Percentiles rank a stretch among this genome's conserved stretches.
These are phyloP conservation scores for Trichogramma evanescens DNA, from an alignment of 2,888 invertebrate species.

Conservation along the genomic window DNA sequence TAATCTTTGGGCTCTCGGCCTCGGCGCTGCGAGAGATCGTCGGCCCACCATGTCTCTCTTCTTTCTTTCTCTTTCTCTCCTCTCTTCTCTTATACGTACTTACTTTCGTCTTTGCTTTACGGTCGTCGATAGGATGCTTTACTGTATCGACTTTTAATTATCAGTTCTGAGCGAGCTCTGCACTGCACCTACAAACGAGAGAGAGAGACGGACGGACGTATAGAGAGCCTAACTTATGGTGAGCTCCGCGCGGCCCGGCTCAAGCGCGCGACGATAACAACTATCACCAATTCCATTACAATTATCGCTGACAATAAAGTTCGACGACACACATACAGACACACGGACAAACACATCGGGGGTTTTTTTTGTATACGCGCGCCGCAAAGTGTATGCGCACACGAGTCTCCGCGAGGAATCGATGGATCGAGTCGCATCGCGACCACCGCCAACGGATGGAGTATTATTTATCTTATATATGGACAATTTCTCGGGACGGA, in stretches of 20 bases:
- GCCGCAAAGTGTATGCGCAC: background rate
- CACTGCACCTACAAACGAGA: background rate
- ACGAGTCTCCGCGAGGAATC: slow-evolving; percentile 18
- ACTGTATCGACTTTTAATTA: slow-evolving; percentile 49
- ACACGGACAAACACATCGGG: slow-evolving; percentile 23
- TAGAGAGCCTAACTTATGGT: no score
- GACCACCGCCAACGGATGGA: slow-evolving; percentile 13
- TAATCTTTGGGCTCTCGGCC: slow-evolving; percentile 7
- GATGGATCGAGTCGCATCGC: slow-evolving; percentile 20
- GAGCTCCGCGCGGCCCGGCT: background rate
- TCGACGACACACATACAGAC: slow-evolving; percentile 14
- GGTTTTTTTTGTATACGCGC: background rate
- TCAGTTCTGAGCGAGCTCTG: slow-evolving; percentile 32
- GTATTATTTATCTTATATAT: slow-evolving; percentile 17
- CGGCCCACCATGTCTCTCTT: slow-evolving; percentile 21
- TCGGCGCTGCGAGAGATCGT: slow-evolving; percentile 8
- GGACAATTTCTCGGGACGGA: slow-evolving; percentile 7
- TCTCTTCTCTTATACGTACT: slow-evolving; percentile 10
- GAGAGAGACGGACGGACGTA: background rate
- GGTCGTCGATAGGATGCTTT: slow-evolving; percentile 46
- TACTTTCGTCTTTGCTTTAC: slow-evolving; percentile 39
- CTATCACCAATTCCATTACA: slow-evolving; percentile 22
- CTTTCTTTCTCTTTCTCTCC: background rate
- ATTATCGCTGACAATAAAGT: slow-evolving; percentile 22
- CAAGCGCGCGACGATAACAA: slow-evolving; percentile 43